Evolutionary conservation across 1,140 invertebrate species (phyloP).

Genomic region (Bombus waltoni): DNA sequence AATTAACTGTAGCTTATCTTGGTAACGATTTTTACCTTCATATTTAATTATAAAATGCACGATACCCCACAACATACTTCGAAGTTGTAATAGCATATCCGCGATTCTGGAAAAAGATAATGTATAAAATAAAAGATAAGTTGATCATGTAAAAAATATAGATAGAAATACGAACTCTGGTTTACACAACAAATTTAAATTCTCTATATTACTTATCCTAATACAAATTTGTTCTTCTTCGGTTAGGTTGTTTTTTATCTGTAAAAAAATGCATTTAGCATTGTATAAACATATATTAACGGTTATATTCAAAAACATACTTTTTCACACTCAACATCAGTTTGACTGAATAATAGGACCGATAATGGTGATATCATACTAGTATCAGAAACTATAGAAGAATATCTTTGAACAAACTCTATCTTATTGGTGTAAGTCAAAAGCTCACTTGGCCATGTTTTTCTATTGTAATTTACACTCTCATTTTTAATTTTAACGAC

Average conservation of each 20-base stretch:
- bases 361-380: slow-evolving; percentile 83
- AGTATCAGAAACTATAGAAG: slow-evolving; percentile 81
- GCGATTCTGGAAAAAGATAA: slow-evolving; percentile 77
- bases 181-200: slow-evolving; percentile 76
- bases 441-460: slow-evolving; percentile 74
- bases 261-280: slow-evolving; percentile 3
- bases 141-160: slow-evolving; percentile 9
- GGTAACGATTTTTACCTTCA: slow-evolving; percentile 54
- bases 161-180: slow-evolving; percentile 74
- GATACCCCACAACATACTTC: slow-evolving; percentile 82
- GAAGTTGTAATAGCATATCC: slow-evolving; percentile 78
- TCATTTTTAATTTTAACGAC: slow-evolving; percentile 80
- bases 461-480: slow-evolving; percentile 84
- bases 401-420: slow-evolving; percentile 79
- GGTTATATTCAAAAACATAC: slow-evolving; percentile 61
- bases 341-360: slow-evolving; percentile 82
- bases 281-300: background rate
- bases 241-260: background rate
- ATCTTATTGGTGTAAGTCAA: slow-evolving; percentile 80
- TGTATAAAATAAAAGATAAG: slow-evolving; percentile 40
- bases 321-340: slow-evolving; percentile 50
- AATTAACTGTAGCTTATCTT: background rate
- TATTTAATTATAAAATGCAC: slow-evolving; percentile 83
- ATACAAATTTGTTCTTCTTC: slow-evolving; percentile 51
- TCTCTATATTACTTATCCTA: slow-evolving; percentile 72